Base-by-base conservation (phyloP, 2,113 vertebrate species). In the Coreoperca whiteheadi region DNA sequence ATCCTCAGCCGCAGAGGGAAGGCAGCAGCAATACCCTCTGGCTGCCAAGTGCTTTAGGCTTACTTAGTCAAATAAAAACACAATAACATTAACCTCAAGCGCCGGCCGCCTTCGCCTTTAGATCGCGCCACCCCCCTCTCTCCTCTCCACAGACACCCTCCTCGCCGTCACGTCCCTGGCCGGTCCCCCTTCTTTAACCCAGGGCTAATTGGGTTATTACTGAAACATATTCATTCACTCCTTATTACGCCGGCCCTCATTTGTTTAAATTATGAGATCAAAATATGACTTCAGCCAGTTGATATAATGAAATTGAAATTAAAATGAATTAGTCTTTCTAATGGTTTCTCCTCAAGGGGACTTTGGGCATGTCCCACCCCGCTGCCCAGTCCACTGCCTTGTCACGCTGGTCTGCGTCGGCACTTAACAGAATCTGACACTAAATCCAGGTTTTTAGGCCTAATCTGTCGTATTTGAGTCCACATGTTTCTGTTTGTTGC, bases 261-360 rank as follows among this genome's bases (percentile, higher is more conserved):
- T 88, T 91, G 82, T 94, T 95, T 93, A 94, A 94, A 95, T 96
- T 92, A 95, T 93, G 93, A 91, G 93, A 94, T 95, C 94, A 94
- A 96, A 95, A 94, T 95, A 92, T 91, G 92, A 95, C 92, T 95
- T 94, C 91, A 92, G 92, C 91, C 88, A 93, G 94, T 95, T 95
- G 90, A 94, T 93, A 92, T 94, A 96, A 95, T 94, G 94, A 93
- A 96, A 94, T 91, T 94, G 93, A 91, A 96, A 95, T 95, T 92
- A 93, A 94, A 94, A 95, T 94, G 93, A 95, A 95, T 95, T 94
- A 95, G 94, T 95, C 95, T 95, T 95, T 94, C 92, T 95, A 95
- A 95, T 95, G 95, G 88, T 89, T 92, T 92, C 84, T 92, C 89
- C 93, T 92, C 79, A 73, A 91, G 92, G 92, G 88, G 90, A 79